Evolutionary conservation across 1,140 invertebrate genomes (phyloP).

Genomic region (Scaptomyza pallida): DNA sequence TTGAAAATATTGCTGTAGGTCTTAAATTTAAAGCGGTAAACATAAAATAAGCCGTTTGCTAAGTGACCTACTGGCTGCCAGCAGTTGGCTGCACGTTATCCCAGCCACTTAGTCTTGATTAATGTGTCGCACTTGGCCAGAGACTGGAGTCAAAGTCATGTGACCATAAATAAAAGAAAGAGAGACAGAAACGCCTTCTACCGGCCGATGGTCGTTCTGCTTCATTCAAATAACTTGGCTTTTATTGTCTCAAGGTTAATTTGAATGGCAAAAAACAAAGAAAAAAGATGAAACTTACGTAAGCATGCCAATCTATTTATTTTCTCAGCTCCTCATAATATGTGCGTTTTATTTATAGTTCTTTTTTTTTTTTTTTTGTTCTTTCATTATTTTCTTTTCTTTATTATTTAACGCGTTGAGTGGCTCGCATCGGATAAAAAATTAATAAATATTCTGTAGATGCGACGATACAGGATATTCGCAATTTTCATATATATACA

Average conservation of each 20-base stretch:
- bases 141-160: constrained; percentile 8
- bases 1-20: neutral
- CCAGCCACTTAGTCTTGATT: constrained; percentile 76
- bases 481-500: constrained; percentile 70
- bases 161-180: constrained; percentile 39
- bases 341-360: constrained; percentile 48
- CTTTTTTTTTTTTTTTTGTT: constrained; percentile 30
- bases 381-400: neutral
- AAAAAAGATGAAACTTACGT: too few species aligned
- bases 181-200: too few species aligned
- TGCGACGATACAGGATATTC: constrained; percentile 50
- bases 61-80: constrained; percentile 20
- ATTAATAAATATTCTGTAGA: constrained; percentile 70
- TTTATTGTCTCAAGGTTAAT: constrained; percentile 81
- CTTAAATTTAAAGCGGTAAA: constrained; percentile 33
- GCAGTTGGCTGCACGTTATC: constrained; percentile 61
- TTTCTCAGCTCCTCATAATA: constrained; percentile 21
- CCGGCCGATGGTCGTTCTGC: constrained; percentile 3
- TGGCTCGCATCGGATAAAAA: constrained; percentile 30
- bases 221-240: constrained; percentile 36
- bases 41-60: constrained; percentile 6
- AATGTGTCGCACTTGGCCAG: constrained; percentile 62
- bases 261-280: constrained; percentile 73
- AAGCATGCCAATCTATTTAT: constrained; percentile 36
- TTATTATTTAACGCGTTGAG: constrained; percentile 28